These are phyloP conservation scores for Acrossocheilus wenchowensis DNA, from an alignment of 2,797 vertebrate genomes.

Conservation along the genomic window DNA sequence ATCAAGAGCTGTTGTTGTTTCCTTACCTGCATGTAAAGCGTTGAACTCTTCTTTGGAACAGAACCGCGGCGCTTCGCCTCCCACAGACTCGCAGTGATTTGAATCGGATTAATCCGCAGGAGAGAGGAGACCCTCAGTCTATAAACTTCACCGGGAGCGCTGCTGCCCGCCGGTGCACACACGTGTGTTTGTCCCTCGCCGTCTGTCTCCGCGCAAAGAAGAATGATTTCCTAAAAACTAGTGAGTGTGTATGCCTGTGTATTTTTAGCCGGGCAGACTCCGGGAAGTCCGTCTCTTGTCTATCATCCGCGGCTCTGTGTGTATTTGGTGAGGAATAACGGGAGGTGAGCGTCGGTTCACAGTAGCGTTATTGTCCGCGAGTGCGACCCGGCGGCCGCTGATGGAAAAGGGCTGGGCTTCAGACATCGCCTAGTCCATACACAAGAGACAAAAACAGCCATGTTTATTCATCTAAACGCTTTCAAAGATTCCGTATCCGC, in stretches of 20 bases:
- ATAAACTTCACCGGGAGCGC: constrained; percentile 38
- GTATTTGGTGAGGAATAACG: constrained; percentile 45
- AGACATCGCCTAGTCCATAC: not conserved
- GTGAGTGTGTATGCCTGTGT: not conserved
- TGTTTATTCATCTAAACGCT: not conserved
- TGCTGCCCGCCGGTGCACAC: not conserved
- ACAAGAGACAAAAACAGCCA: constrained; percentile 3
- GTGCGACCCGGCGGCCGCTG: constrained; percentile 51
- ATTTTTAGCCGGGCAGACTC: constrained; percentile 22
- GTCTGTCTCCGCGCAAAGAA: not conserved
- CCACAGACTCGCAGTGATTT: constrained; percentile 31
- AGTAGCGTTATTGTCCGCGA: constrained; percentile 48
- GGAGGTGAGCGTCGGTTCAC: constrained; percentile 34
- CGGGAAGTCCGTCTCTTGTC: constrained; percentile 19
- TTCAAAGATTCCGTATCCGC: not conserved
- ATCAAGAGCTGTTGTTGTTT: not conserved
- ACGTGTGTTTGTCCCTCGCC: constrained; percentile 31
- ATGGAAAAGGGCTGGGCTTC: constrained; percentile 45
- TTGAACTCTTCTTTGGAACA: not conserved
- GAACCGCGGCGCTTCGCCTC: not conserved
- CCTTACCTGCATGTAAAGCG: constrained; percentile 21
- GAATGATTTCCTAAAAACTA: not conserved
- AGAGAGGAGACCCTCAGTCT: constrained; percentile 20
- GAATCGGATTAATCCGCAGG: constrained; percentile 38
- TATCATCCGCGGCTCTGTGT: constrained; percentile 7